Evolutionary conservation across 2,888 invertebrate species (phyloP), one percentile per base, ranked within the genome.

Genomic region (Meiosimyza platycephala): DNA sequence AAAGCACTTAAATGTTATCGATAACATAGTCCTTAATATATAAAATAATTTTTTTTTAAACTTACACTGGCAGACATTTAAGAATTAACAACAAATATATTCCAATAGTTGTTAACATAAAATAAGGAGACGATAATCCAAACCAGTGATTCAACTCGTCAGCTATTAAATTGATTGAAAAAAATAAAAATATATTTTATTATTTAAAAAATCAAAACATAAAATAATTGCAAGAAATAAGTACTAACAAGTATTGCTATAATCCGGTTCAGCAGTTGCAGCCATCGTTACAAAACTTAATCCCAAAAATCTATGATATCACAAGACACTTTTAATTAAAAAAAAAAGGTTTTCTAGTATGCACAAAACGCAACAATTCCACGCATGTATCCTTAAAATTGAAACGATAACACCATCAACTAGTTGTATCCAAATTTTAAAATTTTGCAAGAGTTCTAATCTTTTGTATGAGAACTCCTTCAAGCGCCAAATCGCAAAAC

Each of bases 51-150:
- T 28, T 28, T 28, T 28, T 28, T 28, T 28, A 15, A 18, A 79
- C 83, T 80, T 73, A 84, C 83, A 57, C 71, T 72, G 83, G 84
- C 54, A 77, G 78, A 22, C 78, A 51, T 71, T 77, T 55, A 6
- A 76, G 77, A 11, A 85, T 76, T 12, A 80, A 48, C 22, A 80
- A 15, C 65, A 85, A 76, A 78, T 86, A 86, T n/a, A 76, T 0
- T 0, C 52, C 65, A 62, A 85, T 64, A 3, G 80, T 71, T 22
- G 59, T 3, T 4, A 80, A 3, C 75, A 84, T 76, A 74, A 83
- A 80, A 70, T 73, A 68, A 6, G 82, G 80, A 50, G 78, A 57
- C 0, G 54, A 3, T n/a, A 75, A 65, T 13, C 71, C 74, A 51
- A 75, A 71, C 74, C 73, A 72, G 1, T 60, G 67, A 4, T 74